phyloP scores from a whole-genome alignment of 2,113 vertebrate genomes.

The Geococcyx californianus region DNA sequence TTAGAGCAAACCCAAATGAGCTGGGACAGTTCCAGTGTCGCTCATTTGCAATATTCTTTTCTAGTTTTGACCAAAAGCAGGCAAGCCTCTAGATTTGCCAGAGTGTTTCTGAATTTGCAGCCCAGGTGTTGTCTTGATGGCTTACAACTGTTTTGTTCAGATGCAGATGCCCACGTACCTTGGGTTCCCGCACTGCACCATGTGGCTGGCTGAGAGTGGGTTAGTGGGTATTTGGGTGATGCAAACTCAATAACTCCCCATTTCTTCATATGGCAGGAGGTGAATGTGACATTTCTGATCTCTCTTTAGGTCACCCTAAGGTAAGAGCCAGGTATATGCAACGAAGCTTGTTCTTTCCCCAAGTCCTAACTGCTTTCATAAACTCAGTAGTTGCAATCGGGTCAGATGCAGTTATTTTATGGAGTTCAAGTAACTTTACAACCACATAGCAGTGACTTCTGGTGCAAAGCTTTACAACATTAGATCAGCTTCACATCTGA shows the following conservation, averaged over 20 bases:
- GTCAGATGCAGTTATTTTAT: background rate
- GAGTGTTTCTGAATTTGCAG: background rate
- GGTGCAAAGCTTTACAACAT: background rate
- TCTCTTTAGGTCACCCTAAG: background rate
- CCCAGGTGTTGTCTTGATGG: too few relatives aligned
- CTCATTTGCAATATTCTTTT: background rate
- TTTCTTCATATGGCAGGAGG: background rate
- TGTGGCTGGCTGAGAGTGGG: background rate
- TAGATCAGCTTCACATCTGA: background rate
- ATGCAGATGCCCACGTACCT: background rate
- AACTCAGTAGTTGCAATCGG: background rate
- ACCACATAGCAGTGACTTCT: background rate
- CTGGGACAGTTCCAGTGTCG: background rate
- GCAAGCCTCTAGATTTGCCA: background rate
- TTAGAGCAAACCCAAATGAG: background rate
- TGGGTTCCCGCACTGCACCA: background rate
- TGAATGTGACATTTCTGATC: background rate
- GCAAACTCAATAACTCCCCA: background rate
- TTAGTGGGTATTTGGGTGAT: background rate
- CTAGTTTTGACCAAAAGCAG: background rate
- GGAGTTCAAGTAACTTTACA: background rate
- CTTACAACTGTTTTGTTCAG: background rate
- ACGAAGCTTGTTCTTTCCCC: background rate
- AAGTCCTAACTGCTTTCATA: background rate
- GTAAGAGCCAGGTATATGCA: background rate